These are phyloP conservation scores for Coregonus sp. DNA, from an alignment of 2,797 vertebrate genomes.

Conservation along the genomic window DNA sequence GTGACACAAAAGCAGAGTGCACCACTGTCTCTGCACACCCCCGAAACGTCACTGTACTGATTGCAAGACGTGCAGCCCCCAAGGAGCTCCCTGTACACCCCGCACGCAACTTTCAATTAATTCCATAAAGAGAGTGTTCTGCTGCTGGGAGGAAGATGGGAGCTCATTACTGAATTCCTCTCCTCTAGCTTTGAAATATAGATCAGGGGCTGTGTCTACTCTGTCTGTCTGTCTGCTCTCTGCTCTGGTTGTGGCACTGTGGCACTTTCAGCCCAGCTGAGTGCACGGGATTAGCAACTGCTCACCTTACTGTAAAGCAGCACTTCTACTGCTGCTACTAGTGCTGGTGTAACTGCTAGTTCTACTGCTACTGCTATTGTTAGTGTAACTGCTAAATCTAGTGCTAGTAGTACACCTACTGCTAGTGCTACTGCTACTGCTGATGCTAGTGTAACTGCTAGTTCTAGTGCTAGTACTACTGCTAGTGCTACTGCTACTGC, in stretches of 20 bases:
- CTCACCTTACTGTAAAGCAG: constrained; percentile 43
- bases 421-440: too few species aligned
- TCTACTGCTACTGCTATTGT: too few species aligned
- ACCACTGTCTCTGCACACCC: constrained; percentile 51
- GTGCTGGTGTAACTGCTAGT: too few species aligned
- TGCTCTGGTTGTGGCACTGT: constrained; percentile 43
- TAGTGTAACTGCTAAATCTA: too few species aligned
- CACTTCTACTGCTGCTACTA: too few species aligned
- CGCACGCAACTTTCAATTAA: constrained; percentile 80
- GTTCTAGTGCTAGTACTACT: too few species aligned
- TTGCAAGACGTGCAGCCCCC: constrained; percentile 52
- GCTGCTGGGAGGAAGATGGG: constrained; percentile 70
- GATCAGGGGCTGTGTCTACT: constrained; percentile 66
- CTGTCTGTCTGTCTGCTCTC: constrained; percentile 46
- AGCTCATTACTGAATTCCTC: constrained; percentile 80
- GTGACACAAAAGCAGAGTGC: constrained; percentile 60
- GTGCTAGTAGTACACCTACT: too few species aligned
- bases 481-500: too few species aligned
- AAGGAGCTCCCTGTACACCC: constrained; percentile 69
- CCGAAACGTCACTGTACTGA: constrained; percentile 49
- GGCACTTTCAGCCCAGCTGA: neutral
- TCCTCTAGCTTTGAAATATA: constrained; percentile 69
- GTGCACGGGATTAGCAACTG: constrained; percentile 52
- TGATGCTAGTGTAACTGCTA: too few species aligned
- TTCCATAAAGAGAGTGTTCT: constrained; percentile 77